Percentiles rank a stretch among this genome's conserved stretches.
These are phyloP conservation scores for Planococcus citri DNA, from an alignment of 1,140 invertebrate species.

Conservation along the genomic window DNA sequence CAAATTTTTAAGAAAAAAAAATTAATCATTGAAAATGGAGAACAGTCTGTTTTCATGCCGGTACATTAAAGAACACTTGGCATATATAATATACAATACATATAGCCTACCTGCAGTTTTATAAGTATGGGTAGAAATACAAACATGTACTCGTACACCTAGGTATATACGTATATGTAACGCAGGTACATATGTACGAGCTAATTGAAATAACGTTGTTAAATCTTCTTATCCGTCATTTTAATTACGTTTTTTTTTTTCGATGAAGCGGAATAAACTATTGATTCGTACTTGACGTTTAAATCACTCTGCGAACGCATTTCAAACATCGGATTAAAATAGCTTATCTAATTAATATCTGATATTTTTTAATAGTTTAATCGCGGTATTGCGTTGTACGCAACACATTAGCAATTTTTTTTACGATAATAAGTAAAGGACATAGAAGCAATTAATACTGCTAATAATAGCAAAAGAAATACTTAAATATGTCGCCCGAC, in stretches of 20 bases:
- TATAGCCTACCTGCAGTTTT: too few relatives aligned
- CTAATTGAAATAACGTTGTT: background rate
- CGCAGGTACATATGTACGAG: background rate
- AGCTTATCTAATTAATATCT: conserved; percentile 8
- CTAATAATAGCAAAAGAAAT: conserved; percentile 4
- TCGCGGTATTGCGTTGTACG: background rate
- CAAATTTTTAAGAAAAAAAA: too few relatives aligned
- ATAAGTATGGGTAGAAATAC: too few relatives aligned
- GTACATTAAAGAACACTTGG: too few relatives aligned
- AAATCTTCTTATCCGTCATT: conserved; percentile 2
- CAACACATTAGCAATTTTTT: conserved; percentile 4
- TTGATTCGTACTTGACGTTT: conserved; percentile 2
- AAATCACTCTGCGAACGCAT: background rate
- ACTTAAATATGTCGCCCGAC: background rate
- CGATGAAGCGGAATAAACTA: background rate
- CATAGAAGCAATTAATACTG: background rate
- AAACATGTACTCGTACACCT: too few relatives aligned
- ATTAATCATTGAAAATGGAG: too few relatives aligned
- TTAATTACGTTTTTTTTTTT: conserved; percentile 8
- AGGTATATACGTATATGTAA: too few relatives aligned
- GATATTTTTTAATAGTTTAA: conserved; percentile 8
- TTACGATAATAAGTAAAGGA: background rate
- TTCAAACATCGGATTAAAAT: conserved; percentile 4
- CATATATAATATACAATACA: too few relatives aligned
- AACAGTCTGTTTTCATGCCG: too few relatives aligned